Evolutionary conservation across 2,797 vertebrate species (phyloP).

Genomic region (Sebastes ruberrimus): DNA sequence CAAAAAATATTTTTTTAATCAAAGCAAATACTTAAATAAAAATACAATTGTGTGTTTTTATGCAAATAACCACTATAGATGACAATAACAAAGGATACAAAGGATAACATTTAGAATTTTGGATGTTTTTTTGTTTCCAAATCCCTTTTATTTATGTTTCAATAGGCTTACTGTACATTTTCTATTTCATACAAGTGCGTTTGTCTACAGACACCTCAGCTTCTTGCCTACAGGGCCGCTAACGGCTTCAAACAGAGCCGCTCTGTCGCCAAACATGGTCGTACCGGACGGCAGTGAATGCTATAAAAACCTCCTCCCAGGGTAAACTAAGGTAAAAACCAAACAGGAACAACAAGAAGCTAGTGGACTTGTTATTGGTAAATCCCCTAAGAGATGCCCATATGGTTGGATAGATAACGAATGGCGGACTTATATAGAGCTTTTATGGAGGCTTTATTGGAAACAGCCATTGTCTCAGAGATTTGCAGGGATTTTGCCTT

Average conservation of each 20-base stretch:
- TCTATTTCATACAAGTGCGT: not conserved
- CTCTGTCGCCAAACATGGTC: not conserved
- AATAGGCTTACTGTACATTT: not conserved
- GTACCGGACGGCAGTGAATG: not conserved
- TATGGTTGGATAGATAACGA: conserved; percentile 62
- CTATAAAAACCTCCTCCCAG: not conserved
- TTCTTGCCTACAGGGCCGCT: not conserved
- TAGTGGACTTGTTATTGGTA: conserved; percentile 33
- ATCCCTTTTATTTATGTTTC: no score
- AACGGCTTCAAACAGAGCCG: not conserved
- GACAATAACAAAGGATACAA: no score
- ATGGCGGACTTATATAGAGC: conserved; percentile 47
- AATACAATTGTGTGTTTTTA: no score
- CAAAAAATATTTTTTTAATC: no score
- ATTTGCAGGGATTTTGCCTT: conserved; percentile 74
- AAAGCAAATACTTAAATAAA: no score
- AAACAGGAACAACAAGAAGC: conserved; percentile 4
- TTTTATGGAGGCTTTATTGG: conserved; percentile 56
- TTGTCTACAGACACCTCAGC: not conserved
- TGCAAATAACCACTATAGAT: no score
- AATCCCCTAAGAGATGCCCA: conserved; percentile 46
- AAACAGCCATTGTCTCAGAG: conserved; percentile 69
- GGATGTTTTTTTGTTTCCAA: rapidly evolving
- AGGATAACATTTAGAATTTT: no score
- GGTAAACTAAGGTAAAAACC: conserved; percentile 37